A percentile compares a stretch with the other conserved stretches of the same genome.
Evolutionary conservation across 2,888 invertebrate species (phyloP).

Genomic region (Agonum fuliginosum): DNA sequence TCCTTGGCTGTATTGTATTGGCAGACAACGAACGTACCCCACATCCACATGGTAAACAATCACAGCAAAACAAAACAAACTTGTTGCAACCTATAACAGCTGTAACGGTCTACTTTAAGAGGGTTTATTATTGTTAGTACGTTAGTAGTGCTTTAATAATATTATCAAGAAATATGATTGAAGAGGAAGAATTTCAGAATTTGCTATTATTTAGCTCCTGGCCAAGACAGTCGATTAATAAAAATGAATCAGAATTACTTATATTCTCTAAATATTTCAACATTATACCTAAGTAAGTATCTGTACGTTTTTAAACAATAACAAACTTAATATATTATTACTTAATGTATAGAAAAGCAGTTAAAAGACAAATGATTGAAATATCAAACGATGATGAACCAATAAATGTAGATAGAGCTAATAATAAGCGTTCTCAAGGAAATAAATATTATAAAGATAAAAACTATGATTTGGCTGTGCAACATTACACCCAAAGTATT

Average conservation of each 20-base stretch:
- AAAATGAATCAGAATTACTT: neutral
- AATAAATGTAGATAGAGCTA: constrained; percentile 9
- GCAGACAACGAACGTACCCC: no score
- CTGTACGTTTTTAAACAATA: neutral
- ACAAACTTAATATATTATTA: neutral
- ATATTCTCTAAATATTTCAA: neutral
- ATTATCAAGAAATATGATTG: no score
- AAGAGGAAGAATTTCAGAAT: no score
- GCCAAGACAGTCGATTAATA: no score
- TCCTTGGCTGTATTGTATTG: no score
- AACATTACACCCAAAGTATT: constrained; percentile 77
- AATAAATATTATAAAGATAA: constrained; percentile 7
- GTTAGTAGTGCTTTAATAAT: no score
- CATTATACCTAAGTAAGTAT: neutral
- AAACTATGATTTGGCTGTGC: constrained; percentile 6
- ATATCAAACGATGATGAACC: neutral
- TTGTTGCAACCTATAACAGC: no score
- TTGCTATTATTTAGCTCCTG: neutral
- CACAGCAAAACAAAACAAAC: no score
- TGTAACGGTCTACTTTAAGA: no score
- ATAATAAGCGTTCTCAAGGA: constrained; percentile 1
- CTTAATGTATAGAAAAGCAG: neutral
- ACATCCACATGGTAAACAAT: no score
- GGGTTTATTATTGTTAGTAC: no score
- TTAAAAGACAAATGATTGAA: neutral